These are phyloP conservation scores for Babyrousa celebensis DNA, from an alignment of 2,797 vertebrate species.

Conservation along the genomic window DNA sequence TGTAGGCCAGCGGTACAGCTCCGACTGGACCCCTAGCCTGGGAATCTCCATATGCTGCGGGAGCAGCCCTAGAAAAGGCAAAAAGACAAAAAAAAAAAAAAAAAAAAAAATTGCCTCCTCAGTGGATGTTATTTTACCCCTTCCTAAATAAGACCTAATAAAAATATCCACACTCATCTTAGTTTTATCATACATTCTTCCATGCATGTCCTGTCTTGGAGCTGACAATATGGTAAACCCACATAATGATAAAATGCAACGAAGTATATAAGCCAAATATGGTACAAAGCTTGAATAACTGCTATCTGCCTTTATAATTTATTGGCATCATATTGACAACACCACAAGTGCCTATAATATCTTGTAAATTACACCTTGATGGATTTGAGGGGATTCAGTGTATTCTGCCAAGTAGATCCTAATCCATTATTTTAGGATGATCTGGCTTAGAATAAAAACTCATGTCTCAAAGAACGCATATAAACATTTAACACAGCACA, in stretches of 20 bases:
- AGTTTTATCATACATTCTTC: background rate
- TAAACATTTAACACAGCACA: background rate
- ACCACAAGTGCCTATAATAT: background rate
- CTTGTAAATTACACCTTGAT: background rate
- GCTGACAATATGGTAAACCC: background rate
- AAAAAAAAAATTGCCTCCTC: background rate
- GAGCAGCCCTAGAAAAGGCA: no score
- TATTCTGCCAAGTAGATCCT: background rate
- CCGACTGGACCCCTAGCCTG: no score
- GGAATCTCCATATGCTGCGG: no score
- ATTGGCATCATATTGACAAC: background rate
- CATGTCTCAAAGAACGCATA: constrained; percentile 29
- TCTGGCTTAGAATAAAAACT: background rate
- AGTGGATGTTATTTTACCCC: background rate
- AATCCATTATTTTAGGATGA: background rate
- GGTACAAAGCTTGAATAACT: background rate
- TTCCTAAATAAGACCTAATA: constrained; percentile 16
- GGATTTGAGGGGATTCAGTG: background rate
- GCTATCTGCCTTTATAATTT: background rate
- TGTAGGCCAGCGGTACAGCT: no score
- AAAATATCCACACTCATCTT: background rate
- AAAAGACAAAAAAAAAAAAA: no score
- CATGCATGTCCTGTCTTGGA: background rate
- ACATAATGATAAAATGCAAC: constrained; percentile 44
- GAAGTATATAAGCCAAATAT: background rate